Percentiles rank a stretch among this genome's conserved stretches.
These are phyloP conservation scores for Lycaon pictus DNA, from an alignment of 2,113 vertebrate species.

Conservation along the genomic window DNA sequence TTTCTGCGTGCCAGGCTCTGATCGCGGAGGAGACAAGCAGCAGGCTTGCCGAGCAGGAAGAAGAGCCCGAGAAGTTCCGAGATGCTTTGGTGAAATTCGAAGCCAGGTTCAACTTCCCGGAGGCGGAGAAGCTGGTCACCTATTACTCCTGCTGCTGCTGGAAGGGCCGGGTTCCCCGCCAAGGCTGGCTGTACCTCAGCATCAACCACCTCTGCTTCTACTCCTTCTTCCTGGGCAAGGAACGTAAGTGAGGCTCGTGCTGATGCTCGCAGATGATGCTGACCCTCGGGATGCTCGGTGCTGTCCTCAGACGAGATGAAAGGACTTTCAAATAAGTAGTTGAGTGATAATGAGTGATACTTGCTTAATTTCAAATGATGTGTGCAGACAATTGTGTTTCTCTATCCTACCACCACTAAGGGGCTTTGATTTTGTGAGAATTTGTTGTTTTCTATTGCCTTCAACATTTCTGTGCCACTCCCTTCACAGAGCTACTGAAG, in stretches of 20 bases:
- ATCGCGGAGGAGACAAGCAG: constrained; percentile 96
- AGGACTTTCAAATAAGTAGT: not conserved
- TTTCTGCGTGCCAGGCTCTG: constrained; percentile 90
- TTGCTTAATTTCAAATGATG: not conserved
- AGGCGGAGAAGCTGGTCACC: constrained; percentile 95
- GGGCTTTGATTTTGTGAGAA: not conserved
- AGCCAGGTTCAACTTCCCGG: constrained; percentile 94
- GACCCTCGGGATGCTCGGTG: fast-evolving
- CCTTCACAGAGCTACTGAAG: not conserved
- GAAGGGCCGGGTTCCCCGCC: constrained; percentile 97
- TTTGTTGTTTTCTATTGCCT: not conserved
- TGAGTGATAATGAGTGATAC: not conserved
- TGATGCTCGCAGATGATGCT: not conserved
- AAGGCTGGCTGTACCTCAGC: constrained; percentile 98
- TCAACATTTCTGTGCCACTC: not conserved
- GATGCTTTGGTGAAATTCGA: constrained; percentile 95
- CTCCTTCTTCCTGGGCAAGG: constrained; percentile 98
- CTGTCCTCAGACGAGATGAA: fast-evolving
- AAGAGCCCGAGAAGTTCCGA: constrained; percentile 95
- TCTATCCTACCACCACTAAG: too few species aligned
- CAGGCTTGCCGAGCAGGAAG: constrained; percentile 94
- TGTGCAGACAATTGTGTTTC: not conserved
- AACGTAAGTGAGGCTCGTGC: constrained; percentile 89
- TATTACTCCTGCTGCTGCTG: constrained; percentile 98
- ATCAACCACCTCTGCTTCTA: constrained; percentile 98